phyloP scores from a whole-genome alignment of 2,797 vertebrate genomes.

The Rhynchonycteris naso region DNA sequence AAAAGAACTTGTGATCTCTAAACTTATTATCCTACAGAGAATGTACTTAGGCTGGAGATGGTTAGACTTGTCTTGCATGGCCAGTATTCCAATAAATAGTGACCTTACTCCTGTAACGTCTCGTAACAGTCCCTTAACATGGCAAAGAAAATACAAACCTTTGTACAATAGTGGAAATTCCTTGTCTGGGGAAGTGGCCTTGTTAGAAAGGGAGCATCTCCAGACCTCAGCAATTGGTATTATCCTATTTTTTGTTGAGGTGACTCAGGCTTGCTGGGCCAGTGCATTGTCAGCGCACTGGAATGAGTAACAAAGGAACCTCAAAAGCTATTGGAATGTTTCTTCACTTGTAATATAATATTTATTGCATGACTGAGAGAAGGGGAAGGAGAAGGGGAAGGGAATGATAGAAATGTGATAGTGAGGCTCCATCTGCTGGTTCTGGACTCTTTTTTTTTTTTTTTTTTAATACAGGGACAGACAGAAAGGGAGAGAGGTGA shows the following conservation, averaged over 20 bases:
- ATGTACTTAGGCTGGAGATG: neutral
- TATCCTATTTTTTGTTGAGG: neutral
- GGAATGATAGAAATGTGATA: neutral
- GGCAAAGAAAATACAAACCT: neutral
- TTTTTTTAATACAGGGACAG: too few species aligned
- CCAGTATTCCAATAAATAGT: neutral
- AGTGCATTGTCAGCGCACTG: neutral
- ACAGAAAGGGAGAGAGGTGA: too few species aligned
- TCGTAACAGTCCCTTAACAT: neutral
- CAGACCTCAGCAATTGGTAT: neutral
- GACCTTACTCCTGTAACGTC: neutral
- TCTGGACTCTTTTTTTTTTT: too few species aligned
- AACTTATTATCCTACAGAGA: neutral
- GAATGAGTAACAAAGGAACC: neutral
- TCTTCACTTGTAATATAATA: neutral
- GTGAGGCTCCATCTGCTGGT: constrained; percentile 70
- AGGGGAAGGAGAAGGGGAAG: neutral
- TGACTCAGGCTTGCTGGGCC: neutral
- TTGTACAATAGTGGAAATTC: neutral
- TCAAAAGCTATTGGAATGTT: neutral
- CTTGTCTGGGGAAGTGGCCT: neutral
- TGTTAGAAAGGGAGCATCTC: neutral
- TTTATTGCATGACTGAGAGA: neutral
- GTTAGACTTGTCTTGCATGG: neutral
- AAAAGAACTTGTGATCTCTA: too few species aligned